Evolutionary conservation across 2,113 vertebrate genomes (phyloP), one percentile per base, ranked within the genome.

Genomic region (Fregetta grallaria): DNA sequence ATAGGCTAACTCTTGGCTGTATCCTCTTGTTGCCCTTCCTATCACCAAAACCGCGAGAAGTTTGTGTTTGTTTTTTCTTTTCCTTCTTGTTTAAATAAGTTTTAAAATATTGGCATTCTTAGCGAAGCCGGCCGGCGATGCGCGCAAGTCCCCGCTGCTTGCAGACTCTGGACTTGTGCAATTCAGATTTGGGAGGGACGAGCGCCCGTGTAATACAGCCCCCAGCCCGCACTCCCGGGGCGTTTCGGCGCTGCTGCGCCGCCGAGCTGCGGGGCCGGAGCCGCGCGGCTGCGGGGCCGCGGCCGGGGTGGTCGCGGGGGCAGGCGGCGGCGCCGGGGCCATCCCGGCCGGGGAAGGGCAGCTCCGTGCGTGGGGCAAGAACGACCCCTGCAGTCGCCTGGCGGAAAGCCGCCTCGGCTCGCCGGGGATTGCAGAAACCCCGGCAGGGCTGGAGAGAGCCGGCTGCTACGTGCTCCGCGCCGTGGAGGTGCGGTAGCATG

Each of bases 311-410:
- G 49, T 49, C 22, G 49, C 12, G 49, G 49, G 49, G 49, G 56
- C 30, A 36, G 47, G 50, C 19, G 44, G 80, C 23, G 44, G 80
- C 23, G 47, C 11, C 47, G 66, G 72, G 36, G 11, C 32, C 92
- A 55, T 61, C 72, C 80, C 81, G 56, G 80, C 52, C 77, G 66
- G 59, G 47, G n/a, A 30, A n/a, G 70, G 76, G 82, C 40, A 36
- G n/a, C 66, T 61, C 73, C 10, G 47, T 94, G 82, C 44, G 81
- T 68, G 88, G 83, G 94, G 86, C 63, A 88, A 92, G 87, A 70
- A 90, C 96, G 97, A 97, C 97, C 97, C 97, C 97, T 98, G 94
- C 95, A 95, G 97, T 95, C 95, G 74, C 32, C 62, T 19, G 62
- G 17, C 36, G 85, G 90, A 87, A 96, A 72, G 40, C 74, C 63